phyloP scores from a whole-genome alignment of 2,113 vertebrate genomes.

The Psettodes erumei region DNA sequence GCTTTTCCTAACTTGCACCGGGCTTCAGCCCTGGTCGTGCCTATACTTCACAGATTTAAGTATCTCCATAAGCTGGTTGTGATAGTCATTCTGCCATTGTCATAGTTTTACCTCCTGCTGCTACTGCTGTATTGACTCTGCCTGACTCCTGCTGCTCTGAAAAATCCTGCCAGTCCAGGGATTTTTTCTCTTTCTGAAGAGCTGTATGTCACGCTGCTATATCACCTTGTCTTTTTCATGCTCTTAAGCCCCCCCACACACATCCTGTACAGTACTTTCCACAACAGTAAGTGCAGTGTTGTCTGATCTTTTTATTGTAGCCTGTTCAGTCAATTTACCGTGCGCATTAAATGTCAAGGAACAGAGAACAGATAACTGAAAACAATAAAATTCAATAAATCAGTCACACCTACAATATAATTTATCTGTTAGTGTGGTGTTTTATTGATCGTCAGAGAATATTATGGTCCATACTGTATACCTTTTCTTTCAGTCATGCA shows the following conservation, averaged over 20 bases:
- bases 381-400: slow-evolving; percentile 69
- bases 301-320: slow-evolving; percentile 56
- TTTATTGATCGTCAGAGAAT: slow-evolving; percentile 59
- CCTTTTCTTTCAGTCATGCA: slow-evolving; percentile 46
- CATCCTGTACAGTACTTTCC: slow-evolving; percentile 22
- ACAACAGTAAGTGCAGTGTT: slow-evolving; percentile 46
- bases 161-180: slow-evolving; percentile 42
- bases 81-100: slow-evolving; percentile 63
- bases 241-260: slow-evolving; percentile 27
- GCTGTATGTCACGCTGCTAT: slow-evolving; percentile 49
- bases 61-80: slow-evolving; percentile 60
- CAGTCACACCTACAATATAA: slow-evolving; percentile 54
- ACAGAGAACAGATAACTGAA: slow-evolving; percentile 55
- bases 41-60: slow-evolving; percentile 56
- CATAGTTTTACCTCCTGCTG: slow-evolving; percentile 65
- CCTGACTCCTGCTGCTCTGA: slow-evolving; percentile 62
- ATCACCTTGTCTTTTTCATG: slow-evolving; percentile 53
- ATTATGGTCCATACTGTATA: slow-evolving; percentile 41
- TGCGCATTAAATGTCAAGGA: slow-evolving; percentile 60
- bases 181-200: slow-evolving; percentile 32
- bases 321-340: slow-evolving; percentile 58
- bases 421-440: slow-evolving; percentile 58
- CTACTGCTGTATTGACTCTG: slow-evolving; percentile 50
- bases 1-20: slow-evolving; percentile 13
- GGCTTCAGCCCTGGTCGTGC: slow-evolving; percentile 34